Base-by-base conservation (phyloP, 2,113 vertebrate genomes). In the Actinemys pallida region DNA sequence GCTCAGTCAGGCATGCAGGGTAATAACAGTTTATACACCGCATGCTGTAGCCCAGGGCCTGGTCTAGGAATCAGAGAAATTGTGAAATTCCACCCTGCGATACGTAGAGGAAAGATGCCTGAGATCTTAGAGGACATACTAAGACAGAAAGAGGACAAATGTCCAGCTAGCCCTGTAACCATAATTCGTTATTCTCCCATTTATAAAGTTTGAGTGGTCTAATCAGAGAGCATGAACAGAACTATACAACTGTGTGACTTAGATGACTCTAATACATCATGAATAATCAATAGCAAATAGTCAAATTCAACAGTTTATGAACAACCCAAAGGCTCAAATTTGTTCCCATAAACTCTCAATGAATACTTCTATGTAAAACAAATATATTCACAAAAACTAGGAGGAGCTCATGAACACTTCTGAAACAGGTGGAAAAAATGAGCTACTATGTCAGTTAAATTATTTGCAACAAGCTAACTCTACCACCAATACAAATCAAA, bases 191-290 rank as follows among this genome's bases (percentile, higher is more conserved):
- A 22, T 14, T 90, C 4, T 1, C 8, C 6, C 53, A 35, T 49
- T 16, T 82, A 12, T 22, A 75, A 42, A 42, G 72, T 45, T 45
- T 24, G 20, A 75, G 39, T 75, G 35, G 69, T 42, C n/a, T 19
- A 39, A 39, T 72, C 72, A 75, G 24, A 45, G 39, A 89, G 57
- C 10, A 27, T 25, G 2, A 87, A 53, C 1, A 89, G 88, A 95
- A 42, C 7, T 27, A 5, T 3, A 57, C 0, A 53, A 1, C 1
- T 90, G 56, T 86, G 20, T 0, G 3, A 79, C 4, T 92, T 27
- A 4, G 3, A 20, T 42, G 42, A 16, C 24, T 29, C 27, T 25
- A 54, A 79, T n/a, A 22, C 11, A 47, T 47, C 7, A 79, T 47
- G 57, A 79, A 13, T 42, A 86, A 56, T 12, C 6, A 81, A 35